Base-by-base conservation (phyloP, 2,888 invertebrate genomes). In the Callyntrura sp. region DNA sequence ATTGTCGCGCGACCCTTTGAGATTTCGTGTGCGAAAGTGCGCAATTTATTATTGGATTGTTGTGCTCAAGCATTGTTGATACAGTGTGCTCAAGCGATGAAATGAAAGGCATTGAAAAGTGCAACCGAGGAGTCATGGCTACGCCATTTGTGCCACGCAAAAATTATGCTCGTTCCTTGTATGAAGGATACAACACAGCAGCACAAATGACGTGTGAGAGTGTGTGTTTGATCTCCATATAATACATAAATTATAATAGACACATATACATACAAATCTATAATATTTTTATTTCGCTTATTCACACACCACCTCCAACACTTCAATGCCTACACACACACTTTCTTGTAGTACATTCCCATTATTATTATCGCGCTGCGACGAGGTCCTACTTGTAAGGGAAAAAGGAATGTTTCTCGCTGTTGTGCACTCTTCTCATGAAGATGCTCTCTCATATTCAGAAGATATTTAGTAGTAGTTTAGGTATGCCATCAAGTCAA, bases 121-220 rank as follows among this genome's bases (percentile, higher is more conserved):
- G 84, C 89, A 89, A 68, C 78, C n/a, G 89, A 85, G 89, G 57
- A 89, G 89, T 89, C 89, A 89, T 89, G 89, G 89, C 85, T 89
- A 89, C 48, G 81, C 65, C 83, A 89, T 89, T 89, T 84, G 89
- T 89, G 89, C 89, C 89, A 89, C 89, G 78, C 84, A 88, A 78
- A 85, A 81, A 70, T 86, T 88, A 79, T 79, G 55, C 78, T 78
- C n/a, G n/a, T n/a, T n/a, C n/a, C n/a, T n/a, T n/a, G 55, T 78
- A 25, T 78, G 78, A 23, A 78, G 55, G 78, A 78, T 78, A 55
- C 17, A 76, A 23, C 45, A 35, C 8, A 48, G 17, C 35, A 35
- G 17, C 45, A 78, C 51, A 57, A 57, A 55, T 28, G 1, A 51
- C 55, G 78, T 35, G 70, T n/a, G n/a, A n/a, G n/a, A n/a, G n/a